Percentiles rank a stretch among this genome's conserved stretches.
Evolutionary conservation across 2,113 vertebrate genomes (phyloP).

Genomic region (Cervus canadensis): DNA sequence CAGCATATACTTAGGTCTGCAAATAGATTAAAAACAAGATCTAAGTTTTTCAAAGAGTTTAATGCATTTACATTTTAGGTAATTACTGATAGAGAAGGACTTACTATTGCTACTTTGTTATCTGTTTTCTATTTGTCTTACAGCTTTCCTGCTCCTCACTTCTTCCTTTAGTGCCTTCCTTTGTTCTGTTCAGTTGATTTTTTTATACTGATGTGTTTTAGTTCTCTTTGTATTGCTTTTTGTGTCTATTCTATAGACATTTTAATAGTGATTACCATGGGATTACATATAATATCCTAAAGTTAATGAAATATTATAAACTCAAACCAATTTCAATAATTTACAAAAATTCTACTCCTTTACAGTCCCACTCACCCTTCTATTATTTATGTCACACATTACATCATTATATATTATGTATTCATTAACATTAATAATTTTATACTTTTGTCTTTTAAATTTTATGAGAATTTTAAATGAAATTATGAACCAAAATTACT

Average conservation of each 20-base stretch:
- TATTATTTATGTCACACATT: not conserved
- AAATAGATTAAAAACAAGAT: not conserved
- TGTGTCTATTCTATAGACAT: not conserved
- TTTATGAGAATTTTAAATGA: not conserved
- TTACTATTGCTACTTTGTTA: not conserved
- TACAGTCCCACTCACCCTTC: not conserved
- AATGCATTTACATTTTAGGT: not conserved
- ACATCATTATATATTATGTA: not conserved
- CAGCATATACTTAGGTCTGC: not conserved
- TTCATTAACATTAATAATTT: not conserved
- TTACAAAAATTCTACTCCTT: not conserved
- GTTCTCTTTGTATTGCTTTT: not conserved
- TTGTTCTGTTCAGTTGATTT: not conserved
- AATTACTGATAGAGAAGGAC: not conserved
- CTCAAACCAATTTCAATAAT: not conserved
- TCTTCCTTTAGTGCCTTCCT: not conserved
- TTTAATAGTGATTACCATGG: not conserved
- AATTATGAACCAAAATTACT: not conserved
- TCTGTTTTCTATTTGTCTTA: not conserved
- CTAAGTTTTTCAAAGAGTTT: not conserved
- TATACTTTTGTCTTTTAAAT: not conserved
- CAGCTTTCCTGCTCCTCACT: not conserved
- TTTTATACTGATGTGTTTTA: not conserved
- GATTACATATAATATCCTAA: not conserved
- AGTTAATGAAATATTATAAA: not conserved